Conservation (phyloP, 2,888 invertebrate species). For the Dicranocentrus wangi region DNA sequence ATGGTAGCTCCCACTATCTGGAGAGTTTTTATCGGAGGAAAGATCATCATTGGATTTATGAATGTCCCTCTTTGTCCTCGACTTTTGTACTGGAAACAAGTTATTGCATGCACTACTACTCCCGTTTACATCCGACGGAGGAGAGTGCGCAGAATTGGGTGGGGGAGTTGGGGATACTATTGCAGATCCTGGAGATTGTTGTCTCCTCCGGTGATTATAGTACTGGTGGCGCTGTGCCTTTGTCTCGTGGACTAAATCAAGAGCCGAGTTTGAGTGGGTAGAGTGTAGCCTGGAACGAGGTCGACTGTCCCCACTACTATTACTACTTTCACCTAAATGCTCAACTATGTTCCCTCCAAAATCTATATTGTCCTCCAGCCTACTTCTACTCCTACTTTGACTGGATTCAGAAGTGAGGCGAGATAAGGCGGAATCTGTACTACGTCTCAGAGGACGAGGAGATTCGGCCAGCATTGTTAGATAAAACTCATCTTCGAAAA, state of each 20-base stretch:
- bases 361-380: constrained; percentile 62
- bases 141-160: background rate
- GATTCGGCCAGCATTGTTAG: constrained; percentile 70
- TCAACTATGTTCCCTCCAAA: constrained; percentile 48
- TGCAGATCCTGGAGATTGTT: constrained; percentile 40
- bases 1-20: constrained; percentile 70
- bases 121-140: background rate
- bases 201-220: constrained; percentile 50
- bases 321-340: constrained; percentile 16
- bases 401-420: constrained; percentile 69
- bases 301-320: constrained; percentile 34
- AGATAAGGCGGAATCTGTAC: constrained; percentile 69
- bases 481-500: constrained; percentile 71
- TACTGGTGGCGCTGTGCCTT: constrained; percentile 54
- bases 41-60: constrained; percentile 68
- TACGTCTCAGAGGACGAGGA: constrained; percentile 68
- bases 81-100: constrained; percentile 53
- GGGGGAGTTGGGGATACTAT: constrained; percentile 51
- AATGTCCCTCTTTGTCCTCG: constrained; percentile 39
- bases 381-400: constrained; percentile 62
- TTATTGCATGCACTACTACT: background rate
- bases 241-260: constrained; percentile 40
- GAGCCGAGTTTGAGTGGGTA: constrained; percentile 40
- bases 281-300: constrained; percentile 48
- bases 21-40: constrained; percentile 66